Evolutionary conservation across 2,113 vertebrate genomes (phyloP), one percentile per base, ranked within the genome.

Genomic region (Cynocephalus volans): DNA sequence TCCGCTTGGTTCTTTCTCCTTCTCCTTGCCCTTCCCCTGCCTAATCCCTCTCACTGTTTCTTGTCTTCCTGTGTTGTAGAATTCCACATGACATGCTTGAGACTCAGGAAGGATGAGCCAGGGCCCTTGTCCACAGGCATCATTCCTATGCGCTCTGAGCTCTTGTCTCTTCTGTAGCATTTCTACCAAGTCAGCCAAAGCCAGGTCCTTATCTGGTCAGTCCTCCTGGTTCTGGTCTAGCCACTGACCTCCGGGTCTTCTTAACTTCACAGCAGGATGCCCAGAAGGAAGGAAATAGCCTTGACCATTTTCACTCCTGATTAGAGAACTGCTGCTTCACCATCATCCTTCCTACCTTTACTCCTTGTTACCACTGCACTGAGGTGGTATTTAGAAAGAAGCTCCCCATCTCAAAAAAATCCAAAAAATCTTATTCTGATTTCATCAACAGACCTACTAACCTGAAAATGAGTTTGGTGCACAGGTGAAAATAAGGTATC

Each of bases 401-500:
- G 52, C 69, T n/a, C 12, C 69, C 48, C 17, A 79, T 86, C 62
- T 95, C 65, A 50, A 84, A 79, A 60, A 67, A 50, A 62, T 69
- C 67, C 58, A 33, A 72, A 60, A 52, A 54, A 12, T 73, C 56
- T 52, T 69, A 31, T 77, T 86, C 50, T 80, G 45, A 62, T 62
- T 31, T 1, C 33, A 10, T 54, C 28, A 0, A 3, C 50, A 96
- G 83, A 79, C 86, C 85, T 95, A 52, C 67, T 95, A 70, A 62
- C 88, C 93, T 69, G 45, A 88, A 90, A 58, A 50, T 0, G 0
- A 82, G 67, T 73, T 95, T 31, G 12, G 7, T 15, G 56, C 41
- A 36, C 88, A 58, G 91, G 76, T 94, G 69, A 89, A 80, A 76
- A 69, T 36, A 36, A 83, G 31, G 45, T 73, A 70, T 67, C 75